phyloP scores from a whole-genome alignment of 2,113 vertebrate species.

The Carassius carassius region DNA sequence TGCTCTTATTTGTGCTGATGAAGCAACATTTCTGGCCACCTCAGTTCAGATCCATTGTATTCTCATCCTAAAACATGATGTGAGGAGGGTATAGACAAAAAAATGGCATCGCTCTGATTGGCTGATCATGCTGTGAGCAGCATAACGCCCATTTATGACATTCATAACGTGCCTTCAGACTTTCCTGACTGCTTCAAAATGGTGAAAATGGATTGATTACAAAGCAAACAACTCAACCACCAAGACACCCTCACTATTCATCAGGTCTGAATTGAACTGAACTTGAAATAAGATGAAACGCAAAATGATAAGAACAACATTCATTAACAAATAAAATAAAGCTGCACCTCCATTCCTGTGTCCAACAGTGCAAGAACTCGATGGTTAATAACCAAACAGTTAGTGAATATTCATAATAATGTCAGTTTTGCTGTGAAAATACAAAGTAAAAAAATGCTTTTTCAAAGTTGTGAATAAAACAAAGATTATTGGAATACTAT shows the following conservation, averaged over 20 bases:
- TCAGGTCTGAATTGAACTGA: background rate
- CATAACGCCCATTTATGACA: background rate
- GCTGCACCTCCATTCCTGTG: background rate
- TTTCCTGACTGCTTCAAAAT: background rate
- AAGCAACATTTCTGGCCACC: constrained; percentile 17
- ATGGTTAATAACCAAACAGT: background rate
- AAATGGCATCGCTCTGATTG: background rate
- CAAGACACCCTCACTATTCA: background rate
- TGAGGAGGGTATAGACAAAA: background rate
- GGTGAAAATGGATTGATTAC: background rate
- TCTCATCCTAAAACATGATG: background rate
- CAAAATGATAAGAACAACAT: background rate
- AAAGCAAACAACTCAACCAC: background rate
- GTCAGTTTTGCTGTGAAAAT: background rate
- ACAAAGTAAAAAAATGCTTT: background rate
- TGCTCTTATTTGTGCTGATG: constrained; percentile 38
- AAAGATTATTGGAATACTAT: no score
- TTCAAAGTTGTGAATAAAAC: no score
- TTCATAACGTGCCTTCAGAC: background rate
- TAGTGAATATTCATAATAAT: background rate
- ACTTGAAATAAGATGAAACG: background rate
- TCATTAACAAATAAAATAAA: background rate
- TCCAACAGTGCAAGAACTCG: background rate
- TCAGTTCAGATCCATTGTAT: background rate
- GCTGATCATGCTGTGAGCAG: background rate